phyloP scores from a whole-genome alignment of 2,888 invertebrate species.

The Lithodes maja region DNA sequence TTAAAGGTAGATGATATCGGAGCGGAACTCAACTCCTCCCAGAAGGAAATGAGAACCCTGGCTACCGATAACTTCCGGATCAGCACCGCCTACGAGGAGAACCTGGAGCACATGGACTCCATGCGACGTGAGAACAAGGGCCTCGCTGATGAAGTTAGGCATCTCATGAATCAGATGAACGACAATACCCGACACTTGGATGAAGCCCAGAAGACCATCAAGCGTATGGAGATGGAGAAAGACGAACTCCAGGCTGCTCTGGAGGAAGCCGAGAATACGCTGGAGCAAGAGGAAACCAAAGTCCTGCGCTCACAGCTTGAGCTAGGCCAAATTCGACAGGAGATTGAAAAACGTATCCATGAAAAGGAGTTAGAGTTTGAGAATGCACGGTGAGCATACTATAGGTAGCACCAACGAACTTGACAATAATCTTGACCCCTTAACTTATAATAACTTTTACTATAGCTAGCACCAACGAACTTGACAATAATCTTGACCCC shows the following conservation, averaged over 20 bases:
- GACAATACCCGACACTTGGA: conserved; percentile 78
- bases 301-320: conserved; percentile 77
- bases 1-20: conserved; percentile 77
- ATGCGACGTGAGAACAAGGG: conserved; percentile 79
- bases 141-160: conserved; percentile 78
- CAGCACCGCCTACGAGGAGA: conserved; percentile 77
- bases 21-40: conserved; percentile 78
- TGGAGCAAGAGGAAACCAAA: conserved; percentile 79
- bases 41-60: conserved; percentile 78
- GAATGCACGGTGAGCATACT: not conserved
- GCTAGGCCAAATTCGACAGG: conserved; percentile 77
- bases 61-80: conserved; percentile 78
- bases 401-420: no score
- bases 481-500: no score
- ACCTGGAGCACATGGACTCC: conserved; percentile 77
- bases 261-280: conserved; percentile 79
- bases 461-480: no score
- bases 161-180: conserved; percentile 78
- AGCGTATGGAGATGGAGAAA: conserved; percentile 78
- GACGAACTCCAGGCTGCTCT: conserved; percentile 79
- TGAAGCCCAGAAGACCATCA: conserved; percentile 78
- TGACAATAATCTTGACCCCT: no score
- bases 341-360: conserved; percentile 78
- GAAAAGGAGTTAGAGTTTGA: conserved; percentile 79
- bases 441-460: no score